Percentiles rank a stretch among this genome's conserved stretches.
Conservation (phyloP, 2,888 invertebrate genomes). For the Stegophylla sp. region DNA sequence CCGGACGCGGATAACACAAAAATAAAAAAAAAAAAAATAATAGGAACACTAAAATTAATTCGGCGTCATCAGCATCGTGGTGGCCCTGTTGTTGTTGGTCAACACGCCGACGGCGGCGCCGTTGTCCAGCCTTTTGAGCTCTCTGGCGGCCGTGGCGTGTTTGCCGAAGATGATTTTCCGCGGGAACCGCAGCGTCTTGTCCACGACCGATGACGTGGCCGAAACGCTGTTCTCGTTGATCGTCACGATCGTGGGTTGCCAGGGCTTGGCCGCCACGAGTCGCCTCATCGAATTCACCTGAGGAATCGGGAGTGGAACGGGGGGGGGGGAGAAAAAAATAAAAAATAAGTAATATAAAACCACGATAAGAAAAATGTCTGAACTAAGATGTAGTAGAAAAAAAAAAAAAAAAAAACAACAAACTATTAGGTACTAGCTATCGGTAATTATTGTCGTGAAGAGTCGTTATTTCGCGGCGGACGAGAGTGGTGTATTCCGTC, state of each 20-base stretch:
- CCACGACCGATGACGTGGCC: constrained; percentile 26
- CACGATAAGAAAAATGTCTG: too few relatives aligned
- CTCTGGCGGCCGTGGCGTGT: background rate
- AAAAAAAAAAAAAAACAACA: too few relatives aligned
- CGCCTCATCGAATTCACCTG: constrained; percentile 45
- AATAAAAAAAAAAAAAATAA: too few relatives aligned
- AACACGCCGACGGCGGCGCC: constrained; percentile 18
- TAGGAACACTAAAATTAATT: constrained; percentile 40
- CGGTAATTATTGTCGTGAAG: too few relatives aligned
- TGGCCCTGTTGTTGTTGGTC: constrained; percentile 48
- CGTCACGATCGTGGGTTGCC: constrained; percentile 35
- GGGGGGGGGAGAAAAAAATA: background rate
- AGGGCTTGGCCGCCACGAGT: constrained; percentile 26
- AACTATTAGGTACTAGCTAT: too few relatives aligned
- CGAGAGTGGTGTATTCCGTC: too few relatives aligned
- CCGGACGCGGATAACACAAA: background rate
- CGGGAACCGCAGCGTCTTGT: constrained; percentile 10
- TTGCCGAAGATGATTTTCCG: constrained; percentile 29
- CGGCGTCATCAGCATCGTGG: constrained; percentile 50
- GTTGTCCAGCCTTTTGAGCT: constrained; percentile 36
- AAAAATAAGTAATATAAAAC: too few relatives aligned
- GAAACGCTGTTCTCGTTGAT: constrained; percentile 1
- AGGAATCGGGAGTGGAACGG: background rate
- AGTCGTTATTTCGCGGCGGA: too few relatives aligned
- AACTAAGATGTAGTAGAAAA: too few relatives aligned